Base-by-base conservation (phyloP, 2,888 invertebrate species). In the Minunthozetes semirufus region DNA sequence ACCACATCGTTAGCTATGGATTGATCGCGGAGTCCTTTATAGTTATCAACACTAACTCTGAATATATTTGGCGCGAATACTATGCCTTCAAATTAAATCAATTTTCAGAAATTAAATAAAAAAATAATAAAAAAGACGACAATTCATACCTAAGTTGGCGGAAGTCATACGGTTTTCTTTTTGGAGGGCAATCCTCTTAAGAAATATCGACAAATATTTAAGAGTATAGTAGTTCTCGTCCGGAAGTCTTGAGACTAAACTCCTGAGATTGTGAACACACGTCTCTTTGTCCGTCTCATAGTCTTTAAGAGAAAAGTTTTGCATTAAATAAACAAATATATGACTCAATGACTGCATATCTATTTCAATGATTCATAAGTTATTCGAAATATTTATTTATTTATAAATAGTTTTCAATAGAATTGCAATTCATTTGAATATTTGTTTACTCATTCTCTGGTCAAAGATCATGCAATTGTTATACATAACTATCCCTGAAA, bases 1-100 rank as follows among this genome's bases (percentile, higher is more conserved):
- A 82, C 82, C 70, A 84, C 81, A 79, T 84, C 82, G 79, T 84
- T 84, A 72, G 83, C 84, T 17, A 83, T 79, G 19, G 83, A 83
- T 78, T 84, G 84, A 77, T 84, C 83, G 77, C 81, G 81, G 48
- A 84, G 79, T 9, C 84, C 84, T 66, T 80, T 76, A 50, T 76
- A 77, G 42, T 48, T 71, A 29, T 77, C 74, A 11, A 66, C 66
- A 72, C 46, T 50, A 8, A 76, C 72, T 48, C 75, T 71, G 29
- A 75, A 76, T 38, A 72, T 76, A 42, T 76, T 72, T 2, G 38
- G 46, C 17, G 42, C 42, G 46, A 75, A 48, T n/a, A 61, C 53
- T n/a, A 71, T 78, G 83, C 83, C 83, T 82, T 80, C 84, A 84
- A 22, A 84, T 77, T 84, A 33, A 61, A n/a, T 27, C 59, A 59